Percentiles rank a stretch among this genome's conserved stretches.
Evolutionary conservation across 23 tunicate genomes (phyloP).

Genomic region (Halocynthia aurantium): DNA sequence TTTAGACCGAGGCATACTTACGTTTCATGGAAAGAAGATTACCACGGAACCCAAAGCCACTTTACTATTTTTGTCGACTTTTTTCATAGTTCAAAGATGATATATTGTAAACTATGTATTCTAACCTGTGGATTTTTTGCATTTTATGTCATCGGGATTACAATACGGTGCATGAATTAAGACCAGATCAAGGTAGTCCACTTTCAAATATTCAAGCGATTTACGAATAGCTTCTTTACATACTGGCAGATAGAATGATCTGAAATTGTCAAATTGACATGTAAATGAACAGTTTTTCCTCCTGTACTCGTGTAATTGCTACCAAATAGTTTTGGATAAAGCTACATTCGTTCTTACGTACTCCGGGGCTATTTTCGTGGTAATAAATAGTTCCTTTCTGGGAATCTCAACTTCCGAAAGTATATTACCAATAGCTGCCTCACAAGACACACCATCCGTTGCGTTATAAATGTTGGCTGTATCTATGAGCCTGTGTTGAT

Average conservation of each 20-base stretch:
- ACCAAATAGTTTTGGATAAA: not conserved
- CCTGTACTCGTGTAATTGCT: no score
- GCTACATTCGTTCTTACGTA: not conserved
- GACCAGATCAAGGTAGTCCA: conserved; percentile 25
- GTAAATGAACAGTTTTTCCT: no score
- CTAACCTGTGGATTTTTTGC: not conserved
- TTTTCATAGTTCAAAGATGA: no score
- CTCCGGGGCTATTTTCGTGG: conserved; percentile 40
- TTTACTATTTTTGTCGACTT: no score
- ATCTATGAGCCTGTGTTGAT: conserved; percentile 13
- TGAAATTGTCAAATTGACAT: not conserved
- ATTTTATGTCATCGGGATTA: conserved; percentile 2
- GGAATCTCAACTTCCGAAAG: conserved; percentile 27
- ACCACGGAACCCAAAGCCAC: no score
- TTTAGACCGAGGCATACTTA: no score
- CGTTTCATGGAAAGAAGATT: no score
- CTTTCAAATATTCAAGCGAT: conserved; percentile 9
- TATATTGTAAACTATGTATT: no score
- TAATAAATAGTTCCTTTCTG: conserved; percentile 23
- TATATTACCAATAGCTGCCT: conserved; percentile 25
- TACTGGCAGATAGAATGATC: conserved; percentile 10
- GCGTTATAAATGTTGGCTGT: conserved; percentile 32
- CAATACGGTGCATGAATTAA: conserved; percentile 20
- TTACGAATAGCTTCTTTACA: conserved; percentile 21
- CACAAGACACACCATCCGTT: not conserved